A percentile compares a stretch with the other conserved stretches of the same genome.
These are phyloP conservation scores for Neelides sp. DNA, from an alignment of 1,140 invertebrate genomes.

Conservation along the genomic window DNA sequence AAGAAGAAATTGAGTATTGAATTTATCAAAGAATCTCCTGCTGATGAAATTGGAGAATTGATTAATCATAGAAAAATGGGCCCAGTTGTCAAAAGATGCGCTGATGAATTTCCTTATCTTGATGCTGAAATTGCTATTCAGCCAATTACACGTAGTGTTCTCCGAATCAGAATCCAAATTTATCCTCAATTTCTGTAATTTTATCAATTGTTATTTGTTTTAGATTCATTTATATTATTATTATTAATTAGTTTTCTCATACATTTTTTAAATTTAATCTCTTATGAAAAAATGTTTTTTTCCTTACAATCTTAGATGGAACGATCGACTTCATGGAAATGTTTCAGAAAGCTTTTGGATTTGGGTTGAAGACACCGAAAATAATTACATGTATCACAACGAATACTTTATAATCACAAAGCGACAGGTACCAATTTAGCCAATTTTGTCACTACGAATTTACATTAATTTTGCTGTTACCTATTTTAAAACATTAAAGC, in stretches of 20 bases:
- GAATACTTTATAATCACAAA: conserved; percentile 82
- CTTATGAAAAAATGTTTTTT: background rate
- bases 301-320: conserved; percentile 49
- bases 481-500: conserved; percentile 7
- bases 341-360: conserved; percentile 87
- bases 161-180: conserved; percentile 73
- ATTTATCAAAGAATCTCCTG: conserved; percentile 68
- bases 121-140: conserved; percentile 73
- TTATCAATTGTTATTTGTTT: background rate
- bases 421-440: conserved; percentile 58
- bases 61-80: conserved; percentile 66
- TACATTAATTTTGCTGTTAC: conserved; percentile 18
- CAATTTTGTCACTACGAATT: too few relatives aligned
- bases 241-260: background rate
- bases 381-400: conserved; percentile 88
- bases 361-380: conserved; percentile 92
- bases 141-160: conserved; percentile 85
- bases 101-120: conserved; percentile 69
- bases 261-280: conserved; percentile 4
- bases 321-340: conserved; percentile 76
- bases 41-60: conserved; percentile 63
- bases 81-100: conserved; percentile 63
- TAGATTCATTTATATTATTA: conserved; percentile 10
- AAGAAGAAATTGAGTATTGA: conserved; percentile 57
- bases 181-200: conserved; percentile 61